Evolutionary conservation across 2,797 vertebrate species (phyloP), one percentile per base, ranked within the genome.

Genomic region (Simalia tracyae): DNA sequence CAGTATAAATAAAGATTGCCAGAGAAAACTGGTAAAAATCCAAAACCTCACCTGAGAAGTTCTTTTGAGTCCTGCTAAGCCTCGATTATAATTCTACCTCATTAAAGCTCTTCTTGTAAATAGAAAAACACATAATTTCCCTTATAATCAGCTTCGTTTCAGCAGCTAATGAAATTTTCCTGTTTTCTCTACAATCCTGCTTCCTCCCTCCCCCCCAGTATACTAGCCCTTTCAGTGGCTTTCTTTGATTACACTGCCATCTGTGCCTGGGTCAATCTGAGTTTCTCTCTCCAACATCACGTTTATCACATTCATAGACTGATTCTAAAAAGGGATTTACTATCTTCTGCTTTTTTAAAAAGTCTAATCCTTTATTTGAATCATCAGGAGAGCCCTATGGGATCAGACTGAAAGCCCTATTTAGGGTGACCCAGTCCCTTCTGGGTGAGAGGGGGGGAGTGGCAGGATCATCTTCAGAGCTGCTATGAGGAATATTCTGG

Each of bases 91-190:
- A 84, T 91, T 94, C 92, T 95, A 87, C 87, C 59, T 95, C 81
- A 92, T 94, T 94, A 94, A 92, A 94, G 12, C 85, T 64, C 42
- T 89, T 90, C 89, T 68, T 86, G 87, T 95, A 95, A 93, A 89
- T 81, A 93, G 66, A 86, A 92, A 94, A 91, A 6, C 64, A 36
- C 28, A 6, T 86, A 63, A 93, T 94, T 92, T 94, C 87, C 92
- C 46, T 64, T 31, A 26, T 92, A 92, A 93, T 93, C 88, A 84
- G 36, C 84, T 94, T 92, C 66, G 60, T 94, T 93, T 92, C 17
- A 17, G 19, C 60, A 57, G 64, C 86, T 94, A 87, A 93, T 94
- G 92, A 84, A 89, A 89, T 92, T 63, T 46, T 68, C 42, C 88
- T 91, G 61, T 76, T 15, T 85, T 54, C 68, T 91, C 56, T 63